Percentiles rank a stretch among this genome's conserved stretches.
Conservation (phyloP, 2,797 vertebrate genomes). For the Tauraco hartlaubi region DNA sequence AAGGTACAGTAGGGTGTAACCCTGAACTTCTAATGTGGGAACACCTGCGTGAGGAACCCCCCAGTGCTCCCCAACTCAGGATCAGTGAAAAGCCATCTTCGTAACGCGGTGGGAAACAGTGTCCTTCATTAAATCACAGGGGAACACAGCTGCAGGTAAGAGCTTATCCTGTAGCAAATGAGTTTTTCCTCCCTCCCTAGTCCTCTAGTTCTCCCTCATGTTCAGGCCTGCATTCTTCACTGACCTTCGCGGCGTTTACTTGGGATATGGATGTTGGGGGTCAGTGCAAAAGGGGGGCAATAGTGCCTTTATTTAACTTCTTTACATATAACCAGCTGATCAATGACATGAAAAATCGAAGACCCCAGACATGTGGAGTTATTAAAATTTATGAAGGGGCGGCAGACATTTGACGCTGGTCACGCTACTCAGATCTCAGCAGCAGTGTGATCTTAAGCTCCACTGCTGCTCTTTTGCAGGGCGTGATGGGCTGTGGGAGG, state of each 20-base stretch:
- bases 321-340: neutral
- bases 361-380: neutral
- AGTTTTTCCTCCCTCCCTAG: neutral
- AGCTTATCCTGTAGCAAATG: neutral
- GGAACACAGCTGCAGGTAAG: neutral
- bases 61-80: neutral
- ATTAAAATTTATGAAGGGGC: neutral
- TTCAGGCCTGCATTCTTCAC: neutral
- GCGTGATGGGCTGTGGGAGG: neutral
- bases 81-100: neutral
- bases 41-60: neutral
- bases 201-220: neutral
- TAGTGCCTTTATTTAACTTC: neutral
- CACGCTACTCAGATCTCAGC: neutral
- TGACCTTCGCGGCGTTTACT: neutral
- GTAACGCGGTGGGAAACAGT: fast-evolving
- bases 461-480: neutral
- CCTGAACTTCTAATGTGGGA: neutral
- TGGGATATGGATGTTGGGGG: neutral
- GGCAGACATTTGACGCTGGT: neutral
- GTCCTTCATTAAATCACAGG: neutral
- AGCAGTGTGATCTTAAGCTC: neutral
- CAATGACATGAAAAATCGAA: neutral
- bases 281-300: neutral
- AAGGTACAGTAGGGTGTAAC: neutral